Base-by-base conservation (phyloP, 2,113 vertebrate species). In the Dipodomys ordii region DNA sequence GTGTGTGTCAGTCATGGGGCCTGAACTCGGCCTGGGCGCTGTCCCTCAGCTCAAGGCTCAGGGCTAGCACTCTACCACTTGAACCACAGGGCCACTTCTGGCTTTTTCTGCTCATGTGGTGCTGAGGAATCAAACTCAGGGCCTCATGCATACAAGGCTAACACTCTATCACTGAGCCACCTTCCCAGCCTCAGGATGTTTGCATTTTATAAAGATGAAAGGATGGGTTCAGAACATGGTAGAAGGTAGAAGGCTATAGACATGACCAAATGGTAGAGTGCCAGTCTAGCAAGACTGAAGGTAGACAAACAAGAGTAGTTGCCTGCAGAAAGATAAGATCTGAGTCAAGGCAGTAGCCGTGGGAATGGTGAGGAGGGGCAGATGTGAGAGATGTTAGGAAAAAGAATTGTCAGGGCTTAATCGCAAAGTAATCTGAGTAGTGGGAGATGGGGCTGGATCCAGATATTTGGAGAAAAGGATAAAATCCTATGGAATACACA, bases 191-290 rank as follows among this genome's bases (percentile, higher is more conserved):
- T 39, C 39, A 84, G 1, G 13, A 25, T 32, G n/a, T 83, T 93
- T 91, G 25, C 30, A 67, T 74, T 76, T 86, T 93, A 53, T 65
- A 67, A 76, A 88, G 35, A 87, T 76, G 44, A 83, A 65, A 88
- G 28, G 25, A 74, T 82, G 25, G 39, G 39, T 22, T 15, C 12
- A 57, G 53, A 57, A 13, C 15, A 53, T 53, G 8, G 49, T 9
- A 13, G 53, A 57, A 57, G 16, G 15, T 57, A 57, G 53, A 57
- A 57, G 15, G 53, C 53, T 57, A 57, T 3, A 57, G 53, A 57
- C 53, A 57, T 57, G 53, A 57, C 53, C 53, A 57, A 57, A 57
- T 57, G 53, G 53, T 57, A 49, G 49, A 49, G 39, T 39, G 39
- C 39, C 5, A 39, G 49, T 1, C 49, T 49, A 49, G 49, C 49